These are phyloP conservation scores for Willowsia nigromaculata DNA, from an alignment of 2,888 invertebrate species.

Conservation along the genomic window DNA sequence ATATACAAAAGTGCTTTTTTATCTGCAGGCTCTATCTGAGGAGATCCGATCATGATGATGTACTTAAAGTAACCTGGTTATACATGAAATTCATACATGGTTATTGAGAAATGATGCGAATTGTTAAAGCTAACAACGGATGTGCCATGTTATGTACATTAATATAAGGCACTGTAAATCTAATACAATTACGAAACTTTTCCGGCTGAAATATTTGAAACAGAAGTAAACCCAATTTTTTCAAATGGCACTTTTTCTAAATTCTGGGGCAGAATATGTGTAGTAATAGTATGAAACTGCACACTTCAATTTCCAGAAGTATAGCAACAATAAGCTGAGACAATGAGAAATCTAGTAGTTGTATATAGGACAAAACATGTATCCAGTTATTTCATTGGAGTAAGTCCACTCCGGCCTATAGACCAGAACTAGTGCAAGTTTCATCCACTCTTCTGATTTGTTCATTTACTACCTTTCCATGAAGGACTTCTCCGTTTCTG, in stretches of 20 bases:
- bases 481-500: neutral
- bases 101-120: neutral
- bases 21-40: neutral
- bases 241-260: neutral
- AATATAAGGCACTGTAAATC: neutral
- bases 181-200: neutral
- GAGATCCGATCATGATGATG: slow-evolving; percentile 9
- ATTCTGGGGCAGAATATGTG: neutral
- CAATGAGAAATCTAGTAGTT: neutral
- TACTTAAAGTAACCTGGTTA: neutral
- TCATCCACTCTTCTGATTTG: slow-evolving; percentile 16
- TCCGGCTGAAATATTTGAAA: neutral
- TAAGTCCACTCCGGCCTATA: neutral
- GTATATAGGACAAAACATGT: neutral
- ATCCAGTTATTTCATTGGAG: neutral
- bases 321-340: neutral
- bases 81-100: neutral
- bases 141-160: neutral
- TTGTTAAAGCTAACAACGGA: neutral
- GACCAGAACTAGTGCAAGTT: neutral
- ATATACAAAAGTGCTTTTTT: slow-evolving; percentile 28
- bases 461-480: neutral
- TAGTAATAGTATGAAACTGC: neutral
- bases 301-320: neutral
- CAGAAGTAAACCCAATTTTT: neutral